Evolutionary conservation across 2,113 vertebrate species (phyloP).

Genomic region (Cyprinodon tularosa): DNA sequence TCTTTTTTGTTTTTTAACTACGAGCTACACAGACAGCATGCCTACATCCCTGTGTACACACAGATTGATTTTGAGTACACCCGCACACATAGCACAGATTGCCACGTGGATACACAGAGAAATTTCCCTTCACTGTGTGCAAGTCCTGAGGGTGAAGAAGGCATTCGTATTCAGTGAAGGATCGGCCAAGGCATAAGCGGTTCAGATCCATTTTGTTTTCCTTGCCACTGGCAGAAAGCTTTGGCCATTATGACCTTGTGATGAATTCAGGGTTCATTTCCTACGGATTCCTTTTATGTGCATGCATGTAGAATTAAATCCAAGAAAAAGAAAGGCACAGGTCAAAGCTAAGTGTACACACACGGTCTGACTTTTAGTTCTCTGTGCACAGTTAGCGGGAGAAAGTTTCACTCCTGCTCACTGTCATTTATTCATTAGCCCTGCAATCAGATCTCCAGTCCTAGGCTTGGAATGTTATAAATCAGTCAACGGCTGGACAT

Average conservation of each 20-base stretch:
- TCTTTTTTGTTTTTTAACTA: slow-evolving; percentile 10
- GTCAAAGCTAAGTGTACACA: slow-evolving; percentile 2
- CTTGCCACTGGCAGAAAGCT: slow-evolving; percentile 48
- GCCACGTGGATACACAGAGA: slow-evolving; percentile 28
- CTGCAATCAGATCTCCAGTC: slow-evolving; percentile 78
- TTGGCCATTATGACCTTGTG: slow-evolving; percentile 65
- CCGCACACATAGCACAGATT: slow-evolving; percentile 35
- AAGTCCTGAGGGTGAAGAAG: slow-evolving; percentile 54
- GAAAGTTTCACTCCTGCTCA: slow-evolving; percentile 86
- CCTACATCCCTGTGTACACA: slow-evolving; percentile 11
- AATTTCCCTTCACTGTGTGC: slow-evolving; percentile 25
- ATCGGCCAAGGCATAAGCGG: slow-evolving; percentile 46
- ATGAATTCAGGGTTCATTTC: slow-evolving; percentile 61
- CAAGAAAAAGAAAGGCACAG: background rate
- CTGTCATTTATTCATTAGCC: slow-evolving; percentile 93
- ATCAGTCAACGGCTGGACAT: slow-evolving; percentile 84
- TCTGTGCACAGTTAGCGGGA: slow-evolving; percentile 75
- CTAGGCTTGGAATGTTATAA: slow-evolving; percentile 85
- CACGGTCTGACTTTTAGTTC: slow-evolving; percentile 59
- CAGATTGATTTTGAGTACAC: slow-evolving; percentile 27
- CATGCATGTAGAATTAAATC: slow-evolving; percentile 33
- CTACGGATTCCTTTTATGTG: slow-evolving; percentile 17
- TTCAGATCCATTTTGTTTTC: slow-evolving; percentile 64
- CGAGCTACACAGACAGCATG: slow-evolving; percentile 8
- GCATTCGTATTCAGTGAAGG: slow-evolving; percentile 62